phyloP scores from a whole-genome alignment of 2,113 vertebrate species.

The Chloropsis hardwickii region DNA sequence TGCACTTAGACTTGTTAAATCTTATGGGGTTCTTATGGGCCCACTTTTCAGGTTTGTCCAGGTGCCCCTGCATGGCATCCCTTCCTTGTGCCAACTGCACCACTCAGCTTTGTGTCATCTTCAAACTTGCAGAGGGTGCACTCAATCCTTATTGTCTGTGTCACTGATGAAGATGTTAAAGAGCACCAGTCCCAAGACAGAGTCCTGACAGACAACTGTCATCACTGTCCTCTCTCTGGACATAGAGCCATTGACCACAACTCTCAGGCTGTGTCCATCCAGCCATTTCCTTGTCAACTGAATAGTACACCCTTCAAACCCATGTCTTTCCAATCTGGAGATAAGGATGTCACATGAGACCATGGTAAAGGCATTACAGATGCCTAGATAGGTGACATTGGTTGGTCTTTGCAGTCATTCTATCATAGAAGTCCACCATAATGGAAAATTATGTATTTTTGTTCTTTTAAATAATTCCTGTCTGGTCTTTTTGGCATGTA shows the following conservation, averaged over 20 bases:
- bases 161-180: not conserved
- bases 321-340: not conserved
- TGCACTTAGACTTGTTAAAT: not conserved
- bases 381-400: not conserved
- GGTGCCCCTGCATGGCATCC: not conserved
- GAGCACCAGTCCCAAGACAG: not conserved
- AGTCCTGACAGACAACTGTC: not conserved
- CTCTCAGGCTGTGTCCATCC: not conserved
- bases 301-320: not conserved
- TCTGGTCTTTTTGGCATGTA: not conserved
- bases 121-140: not conserved
- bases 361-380: not conserved
- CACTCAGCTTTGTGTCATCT: not conserved
- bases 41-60: not conserved
- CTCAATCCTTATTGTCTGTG: not conserved
- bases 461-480: not conserved
- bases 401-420: not conserved
- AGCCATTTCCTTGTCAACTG: not conserved
- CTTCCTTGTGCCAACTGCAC: not conserved
- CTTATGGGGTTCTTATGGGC: not conserved
- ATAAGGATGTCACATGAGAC: not conserved
- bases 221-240: not conserved
- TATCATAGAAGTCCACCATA: not conserved
- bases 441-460: not conserved
- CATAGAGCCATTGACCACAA: not conserved